These are phyloP conservation scores for Gnathonemus longibarbis DNA, from an alignment of 2,113 vertebrate genomes.

Conservation along the genomic window DNA sequence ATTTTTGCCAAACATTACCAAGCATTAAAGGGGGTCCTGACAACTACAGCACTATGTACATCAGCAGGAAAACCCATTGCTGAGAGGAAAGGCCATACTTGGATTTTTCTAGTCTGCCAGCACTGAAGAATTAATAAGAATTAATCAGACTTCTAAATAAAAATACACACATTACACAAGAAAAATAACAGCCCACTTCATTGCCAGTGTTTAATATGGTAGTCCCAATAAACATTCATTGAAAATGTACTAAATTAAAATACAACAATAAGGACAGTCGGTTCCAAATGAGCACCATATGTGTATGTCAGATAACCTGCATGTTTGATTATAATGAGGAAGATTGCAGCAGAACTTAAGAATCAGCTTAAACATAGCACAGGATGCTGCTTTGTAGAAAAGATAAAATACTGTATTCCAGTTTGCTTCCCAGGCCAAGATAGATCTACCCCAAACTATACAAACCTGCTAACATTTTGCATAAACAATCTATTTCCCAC, in stretches of 20 bases:
- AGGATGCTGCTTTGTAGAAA: constrained; percentile 24
- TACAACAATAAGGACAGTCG: constrained; percentile 21
- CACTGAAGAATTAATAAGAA: constrained; percentile 29
- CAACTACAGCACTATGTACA: constrained; percentile 69
- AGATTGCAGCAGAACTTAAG: background rate
- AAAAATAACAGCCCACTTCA: constrained; percentile 13
- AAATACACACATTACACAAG: constrained; percentile 17
- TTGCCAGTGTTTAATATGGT: constrained; percentile 33
- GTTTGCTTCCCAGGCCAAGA: background rate
- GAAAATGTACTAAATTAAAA: constrained; percentile 27
- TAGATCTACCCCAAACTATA: background rate
- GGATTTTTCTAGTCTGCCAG: constrained; percentile 20
- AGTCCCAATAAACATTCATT: constrained; percentile 34
- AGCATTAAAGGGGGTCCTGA: background rate
- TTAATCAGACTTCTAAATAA: constrained; percentile 31
- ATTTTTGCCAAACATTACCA: constrained; percentile 70
- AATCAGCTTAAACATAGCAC: background rate
- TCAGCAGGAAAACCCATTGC: constrained; percentile 55
- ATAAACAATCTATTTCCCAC: background rate
- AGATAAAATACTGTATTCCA: background rate
- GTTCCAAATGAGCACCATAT: constrained; percentile 36
- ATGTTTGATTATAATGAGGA: constrained; percentile 38
- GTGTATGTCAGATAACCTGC: constrained; percentile 19
- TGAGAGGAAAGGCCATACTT: constrained; percentile 30
- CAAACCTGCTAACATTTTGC: background rate